Conservation (phyloP, 2,113 vertebrate species). For the Diadophis punctatus region DNA sequence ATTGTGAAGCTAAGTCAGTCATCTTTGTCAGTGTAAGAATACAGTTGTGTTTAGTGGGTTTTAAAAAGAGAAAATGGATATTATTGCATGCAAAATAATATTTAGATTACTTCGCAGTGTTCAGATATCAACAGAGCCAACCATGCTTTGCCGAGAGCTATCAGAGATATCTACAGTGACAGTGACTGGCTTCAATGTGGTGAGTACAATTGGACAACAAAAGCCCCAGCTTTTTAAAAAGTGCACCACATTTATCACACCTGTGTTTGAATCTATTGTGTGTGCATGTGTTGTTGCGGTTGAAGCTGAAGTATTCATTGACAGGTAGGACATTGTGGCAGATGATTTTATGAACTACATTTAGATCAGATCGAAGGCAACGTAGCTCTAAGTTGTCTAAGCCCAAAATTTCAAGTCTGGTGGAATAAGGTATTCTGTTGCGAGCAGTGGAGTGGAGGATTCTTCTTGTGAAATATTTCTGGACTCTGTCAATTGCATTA, state of each 20-base stretch:
- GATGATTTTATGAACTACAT: too few species aligned
- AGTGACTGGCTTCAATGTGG: not conserved
- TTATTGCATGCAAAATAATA: not conserved
- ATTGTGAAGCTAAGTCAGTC: not conserved
- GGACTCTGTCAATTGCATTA: too few species aligned
- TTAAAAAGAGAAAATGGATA: not conserved
- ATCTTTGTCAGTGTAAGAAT: not conserved
- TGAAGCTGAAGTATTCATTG: too few species aligned
- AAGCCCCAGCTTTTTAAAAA: not conserved
- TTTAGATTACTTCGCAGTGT: not conserved
- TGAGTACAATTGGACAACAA: not conserved
- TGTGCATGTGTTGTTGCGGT: too few species aligned
- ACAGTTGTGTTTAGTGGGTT: not conserved
- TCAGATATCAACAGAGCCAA: not conserved
- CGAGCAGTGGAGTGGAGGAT: too few species aligned
- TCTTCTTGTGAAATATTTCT: too few species aligned
- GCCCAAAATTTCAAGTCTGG: too few species aligned
- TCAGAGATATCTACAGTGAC: not conserved
- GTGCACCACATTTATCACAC: not conserved
- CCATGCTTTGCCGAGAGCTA: not conserved
- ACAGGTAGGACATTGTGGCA: too few species aligned
- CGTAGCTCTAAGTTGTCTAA: too few species aligned
- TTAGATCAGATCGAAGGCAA: too few species aligned
- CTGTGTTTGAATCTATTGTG: too few species aligned
- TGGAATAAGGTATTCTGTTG: too few species aligned